Base-by-base conservation (phyloP, 2,888 invertebrate genomes). In the Cinara cedri region DNA sequence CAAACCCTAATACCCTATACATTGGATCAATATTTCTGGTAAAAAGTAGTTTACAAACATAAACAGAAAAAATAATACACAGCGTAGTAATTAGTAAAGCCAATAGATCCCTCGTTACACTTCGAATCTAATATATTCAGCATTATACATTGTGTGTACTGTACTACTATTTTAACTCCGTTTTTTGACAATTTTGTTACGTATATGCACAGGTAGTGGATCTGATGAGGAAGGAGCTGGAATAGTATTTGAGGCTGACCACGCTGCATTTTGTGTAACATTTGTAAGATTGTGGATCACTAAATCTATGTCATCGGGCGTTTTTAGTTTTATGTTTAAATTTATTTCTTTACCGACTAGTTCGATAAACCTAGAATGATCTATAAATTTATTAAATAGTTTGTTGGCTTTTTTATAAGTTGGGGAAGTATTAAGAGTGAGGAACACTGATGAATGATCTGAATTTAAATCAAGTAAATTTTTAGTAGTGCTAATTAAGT, bases 261-360 rank as follows among this genome's bases (percentile, higher is more conserved):
- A 57, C 1, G 55, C 42, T 55, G 42, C 55, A 14, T 42, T 57
- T 71, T 71, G 57, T 34, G 57, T 71, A 1, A 71, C 3, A 21
- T 71, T 57, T 1, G 71, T 57, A 71, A 71, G 21, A 10, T 55
- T 72, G 14, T 55, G 16, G 42, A 72, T 14, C 21, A 4, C 44
- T 57, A 51, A 44, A 57, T 72, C 57, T 44, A 72, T 72, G 11
- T 44, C 24, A 16, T 72, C 55, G 13, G 24, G 19, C 1, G 71
- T 14, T 71, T 71, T 71, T 71, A 71, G 11, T 71, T 42, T 71
- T 1, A 55, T 57, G n/a, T 57, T 71, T 55, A 57, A 54, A 10
- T 71, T 44, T 19, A 71, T 71, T 42, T 57, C 10, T 57, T 34
- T 34, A 55, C 57, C 21, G 1, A 57, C 71, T 54, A 71, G 21